Percentiles rank a stretch among this genome's conserved stretches.
phyloP scores from a whole-genome alignment of 2,797 vertebrate genomes.

The Neoniphon sammara region DNA sequence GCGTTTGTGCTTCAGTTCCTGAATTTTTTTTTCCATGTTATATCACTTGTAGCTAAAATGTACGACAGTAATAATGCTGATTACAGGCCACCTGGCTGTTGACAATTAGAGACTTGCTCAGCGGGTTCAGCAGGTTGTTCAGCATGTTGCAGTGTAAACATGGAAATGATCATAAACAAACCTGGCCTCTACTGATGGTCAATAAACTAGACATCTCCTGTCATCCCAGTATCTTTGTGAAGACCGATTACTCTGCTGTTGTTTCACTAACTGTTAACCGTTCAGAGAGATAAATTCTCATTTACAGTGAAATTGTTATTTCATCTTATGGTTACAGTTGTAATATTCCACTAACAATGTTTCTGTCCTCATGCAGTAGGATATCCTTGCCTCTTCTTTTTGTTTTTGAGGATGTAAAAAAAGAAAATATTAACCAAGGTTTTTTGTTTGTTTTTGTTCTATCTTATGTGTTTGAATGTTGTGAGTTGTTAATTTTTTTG shows the following conservation, averaged over 20 bases:
- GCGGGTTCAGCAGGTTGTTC: too few species aligned
- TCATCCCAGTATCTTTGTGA: not conserved
- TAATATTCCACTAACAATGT: not conserved
- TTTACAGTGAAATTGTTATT: not conserved
- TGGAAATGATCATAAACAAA: not conserved
- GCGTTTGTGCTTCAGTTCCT: not conserved
- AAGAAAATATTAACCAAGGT: constrained; percentile 9
- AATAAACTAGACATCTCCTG: not conserved
- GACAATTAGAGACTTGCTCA: too few species aligned
- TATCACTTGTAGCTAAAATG: not conserved
- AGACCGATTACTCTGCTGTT: not conserved
- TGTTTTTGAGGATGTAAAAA: not conserved
- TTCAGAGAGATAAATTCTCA: not conserved
- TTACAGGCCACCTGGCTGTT: too few species aligned
- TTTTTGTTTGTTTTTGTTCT: not conserved
- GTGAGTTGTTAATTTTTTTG: constrained; percentile 26
- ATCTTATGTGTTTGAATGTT: constrained; percentile 26
- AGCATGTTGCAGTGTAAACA: not conserved
- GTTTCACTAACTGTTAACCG: not conserved
- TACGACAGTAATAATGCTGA: not conserved
- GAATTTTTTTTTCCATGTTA: too few species aligned
- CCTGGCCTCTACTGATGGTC: not conserved
- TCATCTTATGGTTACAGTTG: not conserved
- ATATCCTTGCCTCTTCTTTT: not conserved
- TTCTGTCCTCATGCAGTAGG: not conserved